Percentiles rank a stretch among this genome's conserved stretches.
phyloP scores from a whole-genome alignment of 2,113 vertebrate species.

The Scolopax mira region DNA sequence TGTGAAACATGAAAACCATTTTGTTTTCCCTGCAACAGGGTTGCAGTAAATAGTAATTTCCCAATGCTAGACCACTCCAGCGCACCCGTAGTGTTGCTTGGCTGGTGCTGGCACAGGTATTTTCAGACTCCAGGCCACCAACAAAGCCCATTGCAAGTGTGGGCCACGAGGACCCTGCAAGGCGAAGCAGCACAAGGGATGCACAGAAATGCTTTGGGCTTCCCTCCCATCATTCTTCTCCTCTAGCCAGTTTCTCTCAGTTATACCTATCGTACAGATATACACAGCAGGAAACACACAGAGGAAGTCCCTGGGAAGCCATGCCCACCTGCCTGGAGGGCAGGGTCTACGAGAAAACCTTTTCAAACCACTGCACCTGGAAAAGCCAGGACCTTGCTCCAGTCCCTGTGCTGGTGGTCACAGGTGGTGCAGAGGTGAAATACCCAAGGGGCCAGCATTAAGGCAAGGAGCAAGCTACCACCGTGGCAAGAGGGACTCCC shows the following conservation, averaged over 20 bases:
- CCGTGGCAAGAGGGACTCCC: not conserved
- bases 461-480: not conserved
- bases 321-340: rapidly evolving
- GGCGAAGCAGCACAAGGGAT: not conserved
- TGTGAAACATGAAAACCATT: not conserved
- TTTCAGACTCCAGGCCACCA: not conserved
- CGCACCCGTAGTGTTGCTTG: not conserved
- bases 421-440: not conserved
- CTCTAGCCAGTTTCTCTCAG: not conserved
- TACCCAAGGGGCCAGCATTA: not conserved
- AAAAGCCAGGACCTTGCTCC: not conserved
- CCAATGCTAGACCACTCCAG: not conserved
- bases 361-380: not conserved
- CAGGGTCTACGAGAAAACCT: not conserved
- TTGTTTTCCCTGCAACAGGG: not conserved
- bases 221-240: not conserved
- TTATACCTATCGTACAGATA: not conserved
- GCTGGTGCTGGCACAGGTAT: not conserved
- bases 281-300: not conserved
- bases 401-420: not conserved
- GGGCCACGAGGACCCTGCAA: not conserved
- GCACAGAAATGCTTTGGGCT: not conserved
- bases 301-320: not conserved
- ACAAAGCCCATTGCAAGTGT: rapidly evolving
- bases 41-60: not conserved